Base-by-base conservation (phyloP, 2,113 vertebrate genomes). In the Motacilla alba region DNA sequence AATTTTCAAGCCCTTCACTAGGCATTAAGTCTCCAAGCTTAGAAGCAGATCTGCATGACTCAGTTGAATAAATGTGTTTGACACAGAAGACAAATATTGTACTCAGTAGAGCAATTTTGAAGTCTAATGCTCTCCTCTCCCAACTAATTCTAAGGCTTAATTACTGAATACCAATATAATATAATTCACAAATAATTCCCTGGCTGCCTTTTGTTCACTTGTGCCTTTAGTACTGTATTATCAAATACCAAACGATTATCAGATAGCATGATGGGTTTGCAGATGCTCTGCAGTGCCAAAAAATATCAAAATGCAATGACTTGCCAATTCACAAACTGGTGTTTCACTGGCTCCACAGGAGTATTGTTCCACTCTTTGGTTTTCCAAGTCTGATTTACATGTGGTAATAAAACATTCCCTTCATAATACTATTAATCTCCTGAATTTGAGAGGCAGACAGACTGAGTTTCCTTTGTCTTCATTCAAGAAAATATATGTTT, bases 171-270 rank as follows among this genome's bases (percentile, higher is more conserved):
- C 79, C 90, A 87, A 89, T 93, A 94, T 92, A 35, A 90, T 94
- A 79, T 94, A 94, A 94, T 95, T 97, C 95, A 92, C 92, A 93
- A 95, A 94, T 94, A 96, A 96, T 95, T 97, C 95, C 95, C 95
- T 58, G 90, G 50, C 88, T 96, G 90, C 83, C 77, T 93, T 94
- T 94, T 97, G 84, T 95, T 97, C 94, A 43, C 66, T 87, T 95
- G 66, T 95, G 93, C 87, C 70, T 82, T 90, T 90, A 62, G 49
- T 89, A 68, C 67, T 27, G 0, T 64, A 81, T 83, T 94, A 92
- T 69, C 72, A 75, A 75, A 78, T 75, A 92, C 68, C 66, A 62
- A 53, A 90, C 84, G 76, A 93, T 93, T 78, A 80, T 69, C 68
- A 84, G 90, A 83, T 89, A 93, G 62, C 15, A 74, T 43, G 49